Evolutionary conservation across 2,113 vertebrate genomes (phyloP).

Genomic region (Phrynosoma blainvillii): DNA sequence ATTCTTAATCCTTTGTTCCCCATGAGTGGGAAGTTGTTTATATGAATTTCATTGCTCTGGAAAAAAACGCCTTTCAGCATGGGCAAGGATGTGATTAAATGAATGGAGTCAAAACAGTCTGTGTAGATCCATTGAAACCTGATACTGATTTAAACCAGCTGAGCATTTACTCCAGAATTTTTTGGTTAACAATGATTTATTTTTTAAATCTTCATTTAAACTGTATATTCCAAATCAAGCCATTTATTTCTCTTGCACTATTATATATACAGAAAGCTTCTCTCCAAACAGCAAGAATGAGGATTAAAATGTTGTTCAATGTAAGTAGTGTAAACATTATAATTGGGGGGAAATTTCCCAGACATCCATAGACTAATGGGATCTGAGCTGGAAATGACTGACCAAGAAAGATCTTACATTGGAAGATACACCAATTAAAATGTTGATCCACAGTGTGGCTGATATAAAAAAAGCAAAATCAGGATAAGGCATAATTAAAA

Average conservation of each 20-base stretch:
- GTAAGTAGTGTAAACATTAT: background rate
- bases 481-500: background rate
- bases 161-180: background rate
- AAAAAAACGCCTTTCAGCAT: background rate
- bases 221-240: background rate
- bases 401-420: background rate
- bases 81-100: background rate
- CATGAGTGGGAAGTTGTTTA: slow-evolving; percentile 41
- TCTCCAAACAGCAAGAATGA: background rate
- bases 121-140: background rate
- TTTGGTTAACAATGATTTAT: accelerated
- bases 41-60: slow-evolving; percentile 27
- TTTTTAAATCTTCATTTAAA: background rate
- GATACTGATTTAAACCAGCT: slow-evolving; percentile 34
- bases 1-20: slow-evolving; percentile 48
- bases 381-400: background rate
- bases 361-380: too few relatives aligned
- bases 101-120: background rate
- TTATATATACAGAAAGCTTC: background rate
- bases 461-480: background rate
- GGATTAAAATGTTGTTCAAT: background rate
- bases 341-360: background rate
- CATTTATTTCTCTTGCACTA: background rate
- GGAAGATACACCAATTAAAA: background rate
- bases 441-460: background rate